Evolutionary conservation across 2,113 vertebrate genomes (phyloP), one percentile per base, ranked within the genome.

Genomic region (Sorex araneus): DNA sequence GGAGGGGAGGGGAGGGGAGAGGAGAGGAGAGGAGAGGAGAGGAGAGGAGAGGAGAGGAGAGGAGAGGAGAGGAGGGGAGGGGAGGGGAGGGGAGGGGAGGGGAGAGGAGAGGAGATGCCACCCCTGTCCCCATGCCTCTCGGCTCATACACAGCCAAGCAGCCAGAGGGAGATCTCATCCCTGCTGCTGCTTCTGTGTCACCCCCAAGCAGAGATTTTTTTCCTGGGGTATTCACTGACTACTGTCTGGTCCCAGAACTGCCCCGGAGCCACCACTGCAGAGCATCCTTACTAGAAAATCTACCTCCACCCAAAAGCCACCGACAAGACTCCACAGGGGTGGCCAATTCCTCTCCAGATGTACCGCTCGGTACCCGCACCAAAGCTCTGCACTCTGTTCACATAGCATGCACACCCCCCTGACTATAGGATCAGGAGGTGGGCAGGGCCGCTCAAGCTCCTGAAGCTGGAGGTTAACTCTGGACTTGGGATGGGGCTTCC

Each of bases 251-350:
- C 79, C 84, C 18, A 66, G 28, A 28, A 50, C 70, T 36, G 9
- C 50, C 23, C 57, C 5, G 57, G 54, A 43, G 70, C 57, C 1
- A 4, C 18, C 36, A 69, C n/a, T 80, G 87, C 36, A 43, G 34
- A 18, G 23, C 57, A 81, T 34, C 18, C 8, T 92, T 93, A 64
- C 43, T 19, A 18, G 83, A 66, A 89, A 86, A 70, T 83, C 75
- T 47, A 60, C n/a, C n/a, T 64, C 25, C 45, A 81, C 15, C 15
- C 57, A 70, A 19, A 57, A 84, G 89, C 79, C 83, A 77, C 32
- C 50, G 70, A 70, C 71, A 73, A 80, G 76, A 23, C 16, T 10
- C 4, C 43, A 64, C 1, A 27, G 32, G 25, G 30, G 43, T 28
- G 28, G 67, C 69, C 30, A 21, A 3, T 64, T 47, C 54, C 34